Conservation (phyloP, 2,113 vertebrate species). For the Fulmarus glacialis region DNA sequence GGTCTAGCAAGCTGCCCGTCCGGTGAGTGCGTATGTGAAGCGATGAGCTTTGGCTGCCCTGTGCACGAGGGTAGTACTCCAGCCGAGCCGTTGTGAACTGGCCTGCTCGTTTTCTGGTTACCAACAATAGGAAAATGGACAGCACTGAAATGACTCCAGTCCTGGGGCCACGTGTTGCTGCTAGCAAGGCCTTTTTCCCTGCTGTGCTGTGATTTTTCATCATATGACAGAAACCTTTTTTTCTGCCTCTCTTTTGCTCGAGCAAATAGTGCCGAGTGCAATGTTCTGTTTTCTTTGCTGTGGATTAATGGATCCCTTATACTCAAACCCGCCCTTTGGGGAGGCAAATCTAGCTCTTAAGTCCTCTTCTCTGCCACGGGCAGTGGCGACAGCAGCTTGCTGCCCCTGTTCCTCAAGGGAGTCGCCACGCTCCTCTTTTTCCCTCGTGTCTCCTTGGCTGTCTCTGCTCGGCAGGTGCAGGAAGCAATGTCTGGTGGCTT, state of each 20-base stretch:
- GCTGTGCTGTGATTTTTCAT: not conserved
- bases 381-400: not conserved
- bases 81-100: accelerated
- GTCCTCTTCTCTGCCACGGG: not conserved
- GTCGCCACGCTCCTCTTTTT: accelerated
- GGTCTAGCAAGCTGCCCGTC: accelerated
- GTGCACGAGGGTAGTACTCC: accelerated
- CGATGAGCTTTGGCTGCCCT: accelerated
- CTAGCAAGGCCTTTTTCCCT: not conserved
- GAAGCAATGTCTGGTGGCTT: accelerated
- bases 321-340: not conserved
- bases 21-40: accelerated
- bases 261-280: accelerated
- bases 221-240: accelerated
- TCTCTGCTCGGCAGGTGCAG: not conserved
- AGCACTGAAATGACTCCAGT: not conserved
- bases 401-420: not conserved
- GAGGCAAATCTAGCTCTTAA: not conserved
- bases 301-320: not conserved
- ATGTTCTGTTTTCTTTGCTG: accelerated
- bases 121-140: accelerated
- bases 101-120: too few relatives aligned
- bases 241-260: not conserved
- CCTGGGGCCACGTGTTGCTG: not conserved
- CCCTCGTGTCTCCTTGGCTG: not conserved